Conservation (phyloP, 2,113 vertebrate genomes). For the Grallaria varia region DNA sequence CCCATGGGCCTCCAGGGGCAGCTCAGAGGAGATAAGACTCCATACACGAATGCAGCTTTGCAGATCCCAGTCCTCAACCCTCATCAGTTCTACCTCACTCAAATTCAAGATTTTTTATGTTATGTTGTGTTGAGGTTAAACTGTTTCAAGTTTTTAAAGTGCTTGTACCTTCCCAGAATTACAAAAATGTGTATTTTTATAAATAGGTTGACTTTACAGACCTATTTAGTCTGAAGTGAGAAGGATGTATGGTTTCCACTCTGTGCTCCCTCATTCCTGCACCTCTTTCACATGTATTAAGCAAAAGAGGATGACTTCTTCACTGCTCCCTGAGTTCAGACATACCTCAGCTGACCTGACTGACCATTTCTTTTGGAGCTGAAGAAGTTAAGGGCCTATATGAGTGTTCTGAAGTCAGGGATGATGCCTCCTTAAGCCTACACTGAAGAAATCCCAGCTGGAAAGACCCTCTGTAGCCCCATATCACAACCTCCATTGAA, state of each 20-base stretch:
- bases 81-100: not conserved
- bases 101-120: not conserved
- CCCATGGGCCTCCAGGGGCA: not conserved
- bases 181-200: not conserved
- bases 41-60: not conserved
- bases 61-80: not conserved
- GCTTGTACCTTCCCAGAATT: not conserved
- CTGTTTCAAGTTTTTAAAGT: not conserved
- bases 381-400: not conserved
- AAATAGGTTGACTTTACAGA: not conserved
- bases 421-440: not conserved
- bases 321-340: not conserved
- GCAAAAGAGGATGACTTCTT: not conserved
- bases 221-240: not conserved
- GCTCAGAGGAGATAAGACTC: not conserved
- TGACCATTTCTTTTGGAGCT: not conserved
- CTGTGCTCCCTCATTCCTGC: not conserved
- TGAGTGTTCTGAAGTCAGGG: not conserved
- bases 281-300: not conserved
- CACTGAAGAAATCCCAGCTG: not conserved
- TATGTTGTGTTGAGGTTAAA: not conserved
- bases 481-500: not conserved
- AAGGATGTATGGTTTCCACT: not conserved
- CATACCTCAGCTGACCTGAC: not conserved
- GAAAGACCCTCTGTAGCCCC: not conserved